Evolutionary conservation across 2,888 invertebrate genomes (phyloP), one percentile per base, ranked within the genome.

Genomic region (Syrista parreyssii): DNA sequence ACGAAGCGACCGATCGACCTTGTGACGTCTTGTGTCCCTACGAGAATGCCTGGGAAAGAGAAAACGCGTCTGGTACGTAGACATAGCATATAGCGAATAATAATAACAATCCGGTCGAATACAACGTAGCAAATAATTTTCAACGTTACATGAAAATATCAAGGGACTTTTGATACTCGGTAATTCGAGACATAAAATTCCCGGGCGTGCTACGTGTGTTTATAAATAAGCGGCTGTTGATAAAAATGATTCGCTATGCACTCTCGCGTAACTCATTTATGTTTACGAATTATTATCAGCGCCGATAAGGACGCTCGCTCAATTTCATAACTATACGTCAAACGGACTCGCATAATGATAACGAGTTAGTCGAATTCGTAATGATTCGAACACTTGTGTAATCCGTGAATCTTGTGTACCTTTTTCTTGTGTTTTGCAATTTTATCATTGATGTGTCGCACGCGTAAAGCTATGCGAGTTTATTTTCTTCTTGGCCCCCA

Each of bases 251-350:
- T 55, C 9, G 23, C 23, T 55, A 1, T 55, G 55, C 55, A 23
- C 23, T 31, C 71, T 71, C 71, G 11, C 71, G 71, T 71, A 71
- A 31, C 71, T 3, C 11, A 31, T 6, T 31, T 32, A 31, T 71
- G 71, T 71, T 71, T 71, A 33, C 1, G 71, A 31, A 71, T 71
- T 71, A 23, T 31, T 71, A 71, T 71, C 71, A 3, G 31, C 32
- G 12, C 71, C 2, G 55, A 55, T 55, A 33, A 71, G 31, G 71
- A 15, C 0, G 11, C 71, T 33, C 71, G 31, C 31, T 23, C 33
- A 71, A 71, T 71, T 71, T 71, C n/a, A 71, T 71, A 71, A 71
- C 71, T 31, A 6, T 31, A 71, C 71, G 71, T 33, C 32, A 71
- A 71, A 31, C 31, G 3, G 71, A 71, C 12, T 31, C 9, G 71